Conservation (phyloP, 2,113 vertebrate species). For the Fregetta grallaria region DNA sequence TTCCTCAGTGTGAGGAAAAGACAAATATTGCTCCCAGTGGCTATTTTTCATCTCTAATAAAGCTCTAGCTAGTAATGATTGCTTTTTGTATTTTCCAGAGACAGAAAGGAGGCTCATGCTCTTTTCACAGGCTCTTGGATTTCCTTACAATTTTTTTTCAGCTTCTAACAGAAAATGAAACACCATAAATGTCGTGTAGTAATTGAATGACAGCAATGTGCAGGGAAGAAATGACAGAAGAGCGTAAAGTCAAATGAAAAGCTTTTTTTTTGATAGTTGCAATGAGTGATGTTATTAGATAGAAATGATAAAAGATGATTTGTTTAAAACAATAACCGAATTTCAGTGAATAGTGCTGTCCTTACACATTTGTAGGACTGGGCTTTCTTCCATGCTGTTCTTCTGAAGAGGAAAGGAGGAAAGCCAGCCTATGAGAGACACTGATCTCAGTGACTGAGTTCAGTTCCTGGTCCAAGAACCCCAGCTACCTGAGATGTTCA, state of each 20-base stretch:
- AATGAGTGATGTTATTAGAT: neutral
- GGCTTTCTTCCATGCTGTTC: neutral
- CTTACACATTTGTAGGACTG: neutral
- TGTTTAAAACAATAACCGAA: neutral
- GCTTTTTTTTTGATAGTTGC: neutral
- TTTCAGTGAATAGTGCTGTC: neutral
- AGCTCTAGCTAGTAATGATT: neutral
- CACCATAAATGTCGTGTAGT: neutral
- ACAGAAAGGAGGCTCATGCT: neutral
- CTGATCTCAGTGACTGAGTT: neutral
- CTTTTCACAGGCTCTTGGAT: slow-evolving; percentile 12
- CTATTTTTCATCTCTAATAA: slow-evolving; percentile 12
- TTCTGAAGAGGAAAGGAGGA: neutral
- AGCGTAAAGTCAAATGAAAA: neutral
- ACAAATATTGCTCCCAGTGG: neutral
- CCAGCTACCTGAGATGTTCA: neutral
- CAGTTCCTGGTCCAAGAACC: neutral
- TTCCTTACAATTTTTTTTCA: neutral
- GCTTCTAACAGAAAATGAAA: neutral
- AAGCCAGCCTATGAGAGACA: neutral
- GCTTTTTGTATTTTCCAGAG: neutral
- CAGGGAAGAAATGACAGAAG: neutral
- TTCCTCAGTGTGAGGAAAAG: neutral
- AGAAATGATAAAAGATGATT: neutral
- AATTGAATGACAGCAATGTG: neutral